A percentile compares a stretch with the other conserved stretches of the same genome.
phyloP scores from a whole-genome alignment of 2,888 invertebrate genomes.

The Ptychoptera albimana region DNA sequence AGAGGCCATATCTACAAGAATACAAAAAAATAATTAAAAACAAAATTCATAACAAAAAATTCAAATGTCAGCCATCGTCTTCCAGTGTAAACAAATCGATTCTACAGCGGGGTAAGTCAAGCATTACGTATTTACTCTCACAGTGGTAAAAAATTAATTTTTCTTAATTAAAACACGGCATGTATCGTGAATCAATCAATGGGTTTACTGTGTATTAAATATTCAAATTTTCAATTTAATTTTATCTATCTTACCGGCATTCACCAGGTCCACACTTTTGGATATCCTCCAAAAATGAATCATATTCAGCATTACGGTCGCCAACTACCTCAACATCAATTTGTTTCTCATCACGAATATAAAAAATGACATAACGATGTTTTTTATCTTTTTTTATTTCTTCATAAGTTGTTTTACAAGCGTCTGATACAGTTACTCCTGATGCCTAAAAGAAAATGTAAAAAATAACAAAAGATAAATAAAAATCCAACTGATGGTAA shows the following conservation, averaged over 20 bases:
- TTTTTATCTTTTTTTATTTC: conserved; percentile 97
- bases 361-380: conserved; percentile 92
- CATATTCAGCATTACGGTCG: conserved; percentile 79
- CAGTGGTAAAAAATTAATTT: not conserved
- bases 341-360: conserved; percentile 88
- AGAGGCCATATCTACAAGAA: conserved; percentile 66
- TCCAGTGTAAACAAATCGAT: too few relatives aligned
- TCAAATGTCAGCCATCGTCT: not conserved
- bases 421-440: conserved; percentile 90
- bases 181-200: too few relatives aligned
- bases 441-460: conserved; percentile 51
- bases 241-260: conserved; percentile 71
- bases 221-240: too few relatives aligned
- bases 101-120: not conserved
- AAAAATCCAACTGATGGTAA: not conserved
- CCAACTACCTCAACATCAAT: conserved; percentile 91
- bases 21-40: conserved; percentile 4
- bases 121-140: conserved; percentile 1
- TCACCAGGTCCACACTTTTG: conserved; percentile 83
- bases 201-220: too few relatives aligned
- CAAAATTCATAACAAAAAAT: not conserved
- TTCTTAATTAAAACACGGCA: too few relatives aligned
- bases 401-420: conserved; percentile 88
- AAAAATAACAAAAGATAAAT: conserved; percentile 1
- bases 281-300: conserved; percentile 84